Conservation (phyloP, 2,888 invertebrate genomes). For the Blastobasis adustella region DNA sequence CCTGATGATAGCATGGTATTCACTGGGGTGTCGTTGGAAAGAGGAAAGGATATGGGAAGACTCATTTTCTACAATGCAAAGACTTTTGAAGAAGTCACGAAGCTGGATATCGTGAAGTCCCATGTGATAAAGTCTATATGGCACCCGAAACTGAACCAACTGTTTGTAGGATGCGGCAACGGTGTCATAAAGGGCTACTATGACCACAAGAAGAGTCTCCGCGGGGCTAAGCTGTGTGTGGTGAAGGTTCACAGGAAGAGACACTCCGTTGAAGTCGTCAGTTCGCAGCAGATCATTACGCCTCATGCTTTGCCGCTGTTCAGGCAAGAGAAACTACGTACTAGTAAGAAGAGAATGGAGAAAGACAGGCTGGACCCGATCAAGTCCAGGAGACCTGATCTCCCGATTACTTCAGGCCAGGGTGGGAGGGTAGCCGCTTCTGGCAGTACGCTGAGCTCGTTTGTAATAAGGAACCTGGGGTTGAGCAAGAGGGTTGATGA, state of each 20-base stretch:
- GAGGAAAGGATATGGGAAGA: constrained; percentile 77
- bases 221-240: constrained; percentile 94
- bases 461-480: constrained; percentile 96
- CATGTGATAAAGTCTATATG: constrained; percentile 92
- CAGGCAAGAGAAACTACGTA: constrained; percentile 91
- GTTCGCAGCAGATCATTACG: constrained; percentile 95
- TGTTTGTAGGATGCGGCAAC: constrained; percentile 93
- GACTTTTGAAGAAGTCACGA: constrained; percentile 82
- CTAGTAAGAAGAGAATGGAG: constrained; percentile 92
- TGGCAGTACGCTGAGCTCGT: constrained; percentile 96
- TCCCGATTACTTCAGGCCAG: constrained; percentile 91
- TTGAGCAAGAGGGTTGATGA: constrained; percentile 93
- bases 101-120: constrained; percentile 85
- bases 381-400: constrained; percentile 86
- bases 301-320: constrained; percentile 97
- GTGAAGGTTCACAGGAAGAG: constrained; percentile 86
- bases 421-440: constrained; percentile 96
- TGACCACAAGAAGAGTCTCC: constrained; percentile 87
- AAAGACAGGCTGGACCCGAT: constrained; percentile 92
- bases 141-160: constrained; percentile 98
- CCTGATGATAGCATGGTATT: constrained; percentile 93
- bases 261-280: constrained; percentile 89
- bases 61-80: constrained; percentile 87
- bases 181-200: constrained; percentile 94
- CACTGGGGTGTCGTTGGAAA: constrained; percentile 89